These are phyloP conservation scores for Mesoclemmys tuberculata DNA, from an alignment of 2,113 vertebrate species.

Conservation along the genomic window DNA sequence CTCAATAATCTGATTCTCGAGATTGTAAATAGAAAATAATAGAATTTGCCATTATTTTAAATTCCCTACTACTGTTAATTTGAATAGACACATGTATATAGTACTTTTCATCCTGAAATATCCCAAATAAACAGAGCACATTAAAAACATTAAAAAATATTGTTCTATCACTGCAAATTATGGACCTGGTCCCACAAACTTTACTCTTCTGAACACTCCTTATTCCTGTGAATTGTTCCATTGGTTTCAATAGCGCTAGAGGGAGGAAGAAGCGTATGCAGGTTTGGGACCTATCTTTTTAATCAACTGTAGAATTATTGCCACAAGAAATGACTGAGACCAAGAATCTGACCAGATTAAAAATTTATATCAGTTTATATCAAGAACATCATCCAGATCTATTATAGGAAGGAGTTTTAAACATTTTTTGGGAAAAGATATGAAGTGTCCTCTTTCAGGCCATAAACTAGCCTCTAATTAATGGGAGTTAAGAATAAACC, in stretches of 20 bases:
- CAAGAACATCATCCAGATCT: neutral
- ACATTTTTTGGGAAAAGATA: neutral
- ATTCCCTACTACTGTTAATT: neutral
- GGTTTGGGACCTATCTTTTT: neutral
- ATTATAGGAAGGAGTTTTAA: neutral
- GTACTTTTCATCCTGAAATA: neutral
- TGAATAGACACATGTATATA: neutral
- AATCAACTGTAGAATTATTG: neutral
- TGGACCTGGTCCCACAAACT: neutral
- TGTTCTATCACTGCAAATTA: neutral
- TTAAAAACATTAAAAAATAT: too few relatives aligned
- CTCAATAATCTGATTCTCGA: neutral
- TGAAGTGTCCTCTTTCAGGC: accelerated
- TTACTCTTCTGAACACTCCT: neutral
- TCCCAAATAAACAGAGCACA: neutral
- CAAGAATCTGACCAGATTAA: neutral
- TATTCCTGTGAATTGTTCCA: neutral
- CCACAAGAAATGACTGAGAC: neutral
- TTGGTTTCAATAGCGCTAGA: neutral
- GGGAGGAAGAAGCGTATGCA: neutral
- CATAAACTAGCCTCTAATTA: neutral
- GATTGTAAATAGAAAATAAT: neutral
- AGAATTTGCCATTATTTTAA: neutral
- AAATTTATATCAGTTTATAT: neutral
- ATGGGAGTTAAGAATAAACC: neutral